A percentile compares a stretch with the other conserved stretches of the same genome.
Evolutionary conservation across 2,888 invertebrate species (phyloP).

Genomic region (Pocota personata): DNA sequence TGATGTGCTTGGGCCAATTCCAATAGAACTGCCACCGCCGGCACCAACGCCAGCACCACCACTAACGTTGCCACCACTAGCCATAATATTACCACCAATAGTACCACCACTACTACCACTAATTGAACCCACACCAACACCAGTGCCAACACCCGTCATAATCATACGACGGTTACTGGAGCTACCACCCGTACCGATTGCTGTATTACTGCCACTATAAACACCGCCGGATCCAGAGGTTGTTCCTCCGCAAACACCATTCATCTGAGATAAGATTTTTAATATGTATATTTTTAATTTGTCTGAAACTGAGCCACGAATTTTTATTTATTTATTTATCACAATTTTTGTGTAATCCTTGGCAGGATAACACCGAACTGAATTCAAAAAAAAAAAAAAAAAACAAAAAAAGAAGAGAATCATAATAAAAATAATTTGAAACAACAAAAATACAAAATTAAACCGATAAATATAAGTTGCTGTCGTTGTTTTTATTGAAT

Average conservation of each 20-base stretch:
- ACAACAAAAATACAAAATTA: too few species aligned
- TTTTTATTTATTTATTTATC: constrained; percentile 42
- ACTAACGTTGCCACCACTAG: constrained; percentile 70
- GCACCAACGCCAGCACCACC: constrained; percentile 71
- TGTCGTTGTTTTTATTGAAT: neutral
- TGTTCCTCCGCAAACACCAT: constrained; percentile 73
- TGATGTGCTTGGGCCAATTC: constrained; percentile 75
- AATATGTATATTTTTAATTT: constrained; percentile 62
- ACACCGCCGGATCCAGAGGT: constrained; percentile 75
- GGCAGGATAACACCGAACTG: constrained; percentile 32
- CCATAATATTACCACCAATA: constrained; percentile 73
- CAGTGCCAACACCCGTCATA: constrained; percentile 75
- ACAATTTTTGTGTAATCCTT: constrained; percentile 49
- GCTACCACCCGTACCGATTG: constrained; percentile 77
- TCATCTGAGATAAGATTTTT: constrained; percentile 73
- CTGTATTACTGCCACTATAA: constrained; percentile 77
- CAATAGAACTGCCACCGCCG: constrained; percentile 70
- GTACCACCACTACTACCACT: constrained; percentile 76
- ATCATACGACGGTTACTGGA: constrained; percentile 75
- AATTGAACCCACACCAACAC: constrained; percentile 76
- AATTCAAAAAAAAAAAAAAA: constrained; percentile 12
- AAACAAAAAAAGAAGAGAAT: constrained; percentile 3
- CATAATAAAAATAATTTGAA: neutral
- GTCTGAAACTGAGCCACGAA: constrained; percentile 68
- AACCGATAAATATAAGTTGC: neutral